Evolutionary conservation across 2,113 vertebrate genomes (phyloP), one percentile per base, ranked within the genome.

Genomic region (Arenaria interpres): DNA sequence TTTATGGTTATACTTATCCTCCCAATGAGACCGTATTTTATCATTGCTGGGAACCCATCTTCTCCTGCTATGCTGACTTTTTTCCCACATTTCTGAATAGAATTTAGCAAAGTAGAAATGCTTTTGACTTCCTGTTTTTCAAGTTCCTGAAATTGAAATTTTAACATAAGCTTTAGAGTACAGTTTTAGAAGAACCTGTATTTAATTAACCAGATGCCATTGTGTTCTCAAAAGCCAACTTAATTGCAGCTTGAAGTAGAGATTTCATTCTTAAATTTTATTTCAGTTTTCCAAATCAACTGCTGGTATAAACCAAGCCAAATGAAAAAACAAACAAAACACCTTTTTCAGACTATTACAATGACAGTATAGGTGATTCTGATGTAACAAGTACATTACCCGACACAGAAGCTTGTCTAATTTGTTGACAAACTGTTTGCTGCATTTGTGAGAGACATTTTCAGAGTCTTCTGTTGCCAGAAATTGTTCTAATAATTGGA

Each of bases 1-100:
- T 54, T 81, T 84, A 86, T 54, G 75, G 93, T 77, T 94, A 96
- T 97, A 99, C 99, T 99, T 98, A 99, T 99, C 99, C 98, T 99
- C 97, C 98, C 97, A 72, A 99, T 93, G 96, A 99, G 97, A 28
- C 98, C 99, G 19, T 98, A 98, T 64, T 97, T 97, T 67, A 99
- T 97, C 96, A 99, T 95, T 56, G 97, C 97, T 85, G 89, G 50
- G 37, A 99, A 88, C n/a, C 99, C 99, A 81, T 96, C 93, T 95
- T 98, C 98, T 82, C 98, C 98, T 92, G 98, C 97, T 95, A 99
- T 97, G 88, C 84, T 98, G 85, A 99, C 96, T 87, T 98, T 98
- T 88, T 92, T 93, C 60, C 97, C 98, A 98, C 92, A 99, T 96
- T 98, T 99, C 94, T 97, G 97, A 94, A 99, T 8, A 96, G 96